Conservation (phyloP, 2,888 invertebrate genomes). For the Hydraecia micacea region DNA sequence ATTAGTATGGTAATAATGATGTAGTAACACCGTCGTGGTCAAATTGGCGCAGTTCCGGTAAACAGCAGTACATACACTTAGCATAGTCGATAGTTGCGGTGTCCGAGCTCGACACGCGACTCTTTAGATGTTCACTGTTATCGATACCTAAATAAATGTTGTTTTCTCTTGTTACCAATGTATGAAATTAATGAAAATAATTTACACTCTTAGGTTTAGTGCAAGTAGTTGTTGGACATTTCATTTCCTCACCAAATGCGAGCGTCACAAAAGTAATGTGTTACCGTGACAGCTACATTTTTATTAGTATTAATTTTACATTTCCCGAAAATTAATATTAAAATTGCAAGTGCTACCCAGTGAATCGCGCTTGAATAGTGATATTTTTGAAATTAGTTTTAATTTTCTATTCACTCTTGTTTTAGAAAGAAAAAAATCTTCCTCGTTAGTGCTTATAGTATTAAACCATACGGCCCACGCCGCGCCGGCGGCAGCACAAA, state of each 20-base stretch:
- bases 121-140: slow-evolving; percentile 42
- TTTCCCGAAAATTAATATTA: slow-evolving; percentile 49
- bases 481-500: slow-evolving; percentile 82
- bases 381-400: slow-evolving; percentile 60
- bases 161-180: slow-evolving; percentile 70
- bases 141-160: slow-evolving; percentile 47
- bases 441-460: slow-evolving; percentile 68
- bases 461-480: slow-evolving; percentile 60
- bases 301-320: slow-evolving; percentile 55
- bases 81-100: slow-evolving; percentile 41
- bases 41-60: slow-evolving; percentile 61
- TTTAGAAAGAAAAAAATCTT: slow-evolving; percentile 57
- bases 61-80: slow-evolving; percentile 59
- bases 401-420: slow-evolving; percentile 63
- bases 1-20: slow-evolving; percentile 74
- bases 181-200: slow-evolving; percentile 58
- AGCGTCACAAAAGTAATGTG: slow-evolving; percentile 57
- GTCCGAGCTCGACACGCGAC: slow-evolving; percentile 33
- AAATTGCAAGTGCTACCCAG: slow-evolving; percentile 57
- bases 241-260: slow-evolving; percentile 51
- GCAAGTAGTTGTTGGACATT: slow-evolving; percentile 53
- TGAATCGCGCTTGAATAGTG: slow-evolving; percentile 62
- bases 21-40: slow-evolving; percentile 64
- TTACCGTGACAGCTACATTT: slow-evolving; percentile 46
- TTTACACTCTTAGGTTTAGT: slow-evolving; percentile 62